Evolutionary conservation across 2,113 vertebrate genomes (phyloP).

Genomic region (Phocoena sinus): DNA sequence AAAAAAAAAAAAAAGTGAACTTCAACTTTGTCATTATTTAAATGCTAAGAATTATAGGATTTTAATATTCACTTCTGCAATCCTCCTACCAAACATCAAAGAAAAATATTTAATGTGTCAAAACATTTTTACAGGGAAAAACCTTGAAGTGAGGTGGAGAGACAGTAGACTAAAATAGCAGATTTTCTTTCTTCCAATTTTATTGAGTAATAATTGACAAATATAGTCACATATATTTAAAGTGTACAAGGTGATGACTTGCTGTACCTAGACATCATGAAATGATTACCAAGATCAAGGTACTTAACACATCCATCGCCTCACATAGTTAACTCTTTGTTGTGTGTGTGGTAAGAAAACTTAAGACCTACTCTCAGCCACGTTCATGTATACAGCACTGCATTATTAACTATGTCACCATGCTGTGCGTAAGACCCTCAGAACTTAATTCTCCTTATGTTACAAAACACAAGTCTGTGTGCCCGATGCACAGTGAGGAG

Average conservation of each 20-base stretch:
- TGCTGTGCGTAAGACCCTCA: neutral
- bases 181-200: neutral
- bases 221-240: neutral
- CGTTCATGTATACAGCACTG: neutral
- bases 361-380: neutral
- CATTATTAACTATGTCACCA: neutral
- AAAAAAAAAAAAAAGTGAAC: neutral
- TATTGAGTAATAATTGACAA: neutral
- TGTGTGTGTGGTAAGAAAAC: neutral
- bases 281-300: neutral
- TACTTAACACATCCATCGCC: neutral
- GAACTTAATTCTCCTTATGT: neutral
- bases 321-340: neutral
- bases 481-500: too few relatives aligned
- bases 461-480: too few relatives aligned
- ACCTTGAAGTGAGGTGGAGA: neutral
- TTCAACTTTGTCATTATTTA: neutral
- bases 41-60: neutral
- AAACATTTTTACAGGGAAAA: neutral
- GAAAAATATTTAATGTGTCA: neutral
- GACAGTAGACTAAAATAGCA: neutral
- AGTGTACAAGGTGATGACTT: neutral
- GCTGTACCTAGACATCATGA: neutral
- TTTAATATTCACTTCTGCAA: neutral
- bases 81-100: neutral